Base-by-base conservation (phyloP, 2,888 invertebrate species). In the Priapulus caudatus region DNA sequence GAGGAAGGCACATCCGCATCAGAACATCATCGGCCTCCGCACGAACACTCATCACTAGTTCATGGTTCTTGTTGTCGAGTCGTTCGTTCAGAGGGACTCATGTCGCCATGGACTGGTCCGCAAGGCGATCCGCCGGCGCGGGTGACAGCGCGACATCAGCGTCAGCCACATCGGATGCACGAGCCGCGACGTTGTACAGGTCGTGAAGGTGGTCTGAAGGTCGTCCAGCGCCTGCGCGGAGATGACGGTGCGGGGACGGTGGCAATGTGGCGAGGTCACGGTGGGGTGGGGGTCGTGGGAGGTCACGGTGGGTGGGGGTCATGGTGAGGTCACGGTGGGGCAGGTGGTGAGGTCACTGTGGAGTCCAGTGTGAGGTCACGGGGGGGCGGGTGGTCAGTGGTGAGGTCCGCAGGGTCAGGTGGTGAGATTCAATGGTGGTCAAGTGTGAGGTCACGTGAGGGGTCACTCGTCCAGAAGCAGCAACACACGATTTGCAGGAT, bases 51-150 rank as follows among this genome's bases (percentile, higher is more conserved):
- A n/a, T n/a, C n/a, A 90, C 90, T 90, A 90, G 71, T 89, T 88
- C 4, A 86, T 88, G 59, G n/a, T 81, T 80, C 71, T 90, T 90
- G 22, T 84, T 85, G 66, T 91, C 90, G 24, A 82, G 69, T 49
- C 68, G 67, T 47, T 63, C 65, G 3, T 71, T 64, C 4, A 71
- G 60, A 5, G 54, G 50, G 52, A 70, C 65, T 52, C 74, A 69
- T 44, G 70, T 68, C 10, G 64, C 61, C 50, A 74, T 64, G 56
- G 73, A 72, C 24, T 61, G 63, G 22, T 67, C 63, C 61, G 69
- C n/a, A n/a, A n/a, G n/a, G n/a, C n/a, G n/a, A n/a, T n/a, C n/a
- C n/a, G n/a, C n/a, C n/a, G n/a, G n/a, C n/a, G n/a, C n/a, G n/a
- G n/a, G n/a, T n/a, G n/a, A 22, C 61, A 78, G 46, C 78, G 74